Base-by-base conservation (phyloP, 2,888 invertebrate genomes). In the Drosophila tripunctata region DNA sequence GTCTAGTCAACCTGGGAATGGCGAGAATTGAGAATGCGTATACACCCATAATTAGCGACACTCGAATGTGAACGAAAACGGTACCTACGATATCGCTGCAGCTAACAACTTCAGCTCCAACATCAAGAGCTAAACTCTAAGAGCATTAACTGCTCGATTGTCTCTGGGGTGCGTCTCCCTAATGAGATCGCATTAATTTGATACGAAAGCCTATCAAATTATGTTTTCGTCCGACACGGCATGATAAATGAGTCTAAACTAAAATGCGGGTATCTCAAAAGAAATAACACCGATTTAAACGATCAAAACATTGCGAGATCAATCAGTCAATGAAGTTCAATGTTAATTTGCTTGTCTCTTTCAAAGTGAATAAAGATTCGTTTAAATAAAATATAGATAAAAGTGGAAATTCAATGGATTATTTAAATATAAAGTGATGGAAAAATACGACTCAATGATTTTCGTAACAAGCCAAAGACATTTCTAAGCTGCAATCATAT, bases 151-250 rank as follows among this genome's bases (percentile, higher is more conserved):
- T 14, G 21, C 2, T 8, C 51, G 12, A 19, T 12, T 4, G 7
- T 4, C 24, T 64, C n/a, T n/a, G n/a, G 64, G 70, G 75, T 54
- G 70, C 55, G 71, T 57, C 45, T 38, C 14, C 57, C 27, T 75
- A 75, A 83, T 79, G 84, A 65, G 78, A 62, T 64, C 64, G 43
- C 81, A 74, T 79, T 80, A 84, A 74, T 78, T 76, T 71, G 75
- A 80, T 79, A 47, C 21, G 40, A 51, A n/a, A n/a, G 35, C 51
- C 62, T 44, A 70, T 74, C 58, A 48, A 67, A 75, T 66, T 67
- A 67, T 67, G 44, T 27, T 57, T 66, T 6, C 38, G 12, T 40
- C 21, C 52, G 12, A 4, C 10, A 40, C 52, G 12, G 5, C 10
- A 40, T 74, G 75, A 75, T 74, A 70, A 70, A 74, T 75, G 75